These are phyloP conservation scores for Lepus townsendii DNA, from an alignment of 2,797 vertebrate species.

Conservation along the genomic window DNA sequence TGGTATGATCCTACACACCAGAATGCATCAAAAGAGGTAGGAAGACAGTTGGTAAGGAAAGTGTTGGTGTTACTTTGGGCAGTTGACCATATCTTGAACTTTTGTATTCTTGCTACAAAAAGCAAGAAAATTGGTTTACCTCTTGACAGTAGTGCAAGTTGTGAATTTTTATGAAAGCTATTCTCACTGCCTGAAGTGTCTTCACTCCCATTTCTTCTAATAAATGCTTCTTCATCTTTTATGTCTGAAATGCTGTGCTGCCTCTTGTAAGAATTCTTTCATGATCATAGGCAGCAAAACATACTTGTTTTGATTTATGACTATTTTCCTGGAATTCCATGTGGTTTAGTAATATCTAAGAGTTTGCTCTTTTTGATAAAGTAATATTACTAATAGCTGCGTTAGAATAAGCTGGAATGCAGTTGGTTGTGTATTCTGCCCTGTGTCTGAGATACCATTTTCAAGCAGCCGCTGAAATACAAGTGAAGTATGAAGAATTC, in stretches of 20 bases:
- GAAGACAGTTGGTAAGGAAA: neutral
- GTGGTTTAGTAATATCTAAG: neutral
- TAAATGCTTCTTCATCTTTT: neutral
- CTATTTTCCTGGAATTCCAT: neutral
- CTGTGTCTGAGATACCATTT: neutral
- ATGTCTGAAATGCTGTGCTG: neutral
- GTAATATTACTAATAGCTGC: neutral
- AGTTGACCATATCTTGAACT: neutral
- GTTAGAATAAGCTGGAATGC: neutral
- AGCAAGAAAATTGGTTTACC: neutral
- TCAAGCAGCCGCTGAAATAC: neutral
- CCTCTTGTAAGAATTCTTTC: neutral
- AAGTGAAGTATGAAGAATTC: neutral
- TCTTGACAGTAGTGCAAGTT: neutral
- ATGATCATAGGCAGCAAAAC: neutral
- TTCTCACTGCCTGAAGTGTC: neutral
- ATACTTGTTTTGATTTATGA: neutral
- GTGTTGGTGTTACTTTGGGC: neutral
- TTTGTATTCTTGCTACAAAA: neutral
- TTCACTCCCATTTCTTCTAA: neutral
- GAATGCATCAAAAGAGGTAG: neutral
- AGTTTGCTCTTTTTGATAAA: constrained; percentile 5
- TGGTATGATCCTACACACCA: neutral
- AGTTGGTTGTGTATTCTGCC: neutral
- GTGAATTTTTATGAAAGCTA: neutral